Base-by-base conservation (phyloP, 2,888 invertebrate genomes). In the Gonocerus acuteangulatus region DNA sequence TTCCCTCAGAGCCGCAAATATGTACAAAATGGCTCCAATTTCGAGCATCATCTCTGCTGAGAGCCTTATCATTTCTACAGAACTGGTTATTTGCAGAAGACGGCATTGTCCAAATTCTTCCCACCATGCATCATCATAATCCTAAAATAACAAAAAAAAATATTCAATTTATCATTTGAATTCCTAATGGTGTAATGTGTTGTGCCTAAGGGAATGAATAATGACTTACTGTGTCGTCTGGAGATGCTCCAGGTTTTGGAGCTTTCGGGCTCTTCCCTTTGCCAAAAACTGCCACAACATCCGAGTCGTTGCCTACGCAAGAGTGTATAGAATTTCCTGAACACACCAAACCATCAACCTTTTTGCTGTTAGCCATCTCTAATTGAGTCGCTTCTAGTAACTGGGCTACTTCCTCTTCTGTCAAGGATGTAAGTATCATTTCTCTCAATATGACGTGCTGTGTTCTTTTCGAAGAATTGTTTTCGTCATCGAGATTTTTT, bases 1-100 rank as follows among this genome's bases (percentile, higher is more conserved):
- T 75, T 95, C 95, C 7, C 92, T 78, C 52, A 90, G 74, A 0
- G 95, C 93, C 0, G 92, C 85, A 1, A 86, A 78, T 27, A 96
- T 81, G 72, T 95, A 95, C 0, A 88, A 77, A 52, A 91, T 78
- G 0, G 95, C 89, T 2, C 94, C 94, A 4, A 89, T 71, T 72
- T 91, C 83, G 69, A 93, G 82, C 0, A 86, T 73, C 2, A 88
- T 72, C 75, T 97, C 96, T 6, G 90, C 83, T 15, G 80, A 76
- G 68, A 93, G 78, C 64, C 95, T 80, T 19, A 89, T 77, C 80
- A 82, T 80, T 2, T 83, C 82, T 66, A 82, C 76, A 64, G 76
- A 73, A 23, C 78, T 74, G 11, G 79, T 78, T 60, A 85, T 75
- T 64, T 83, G 79, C 82, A 87, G 84, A 36, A 87, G 73, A 65